Conservation (phyloP, 1,140 invertebrate genomes). For the Asbolus verrucosus region DNA sequence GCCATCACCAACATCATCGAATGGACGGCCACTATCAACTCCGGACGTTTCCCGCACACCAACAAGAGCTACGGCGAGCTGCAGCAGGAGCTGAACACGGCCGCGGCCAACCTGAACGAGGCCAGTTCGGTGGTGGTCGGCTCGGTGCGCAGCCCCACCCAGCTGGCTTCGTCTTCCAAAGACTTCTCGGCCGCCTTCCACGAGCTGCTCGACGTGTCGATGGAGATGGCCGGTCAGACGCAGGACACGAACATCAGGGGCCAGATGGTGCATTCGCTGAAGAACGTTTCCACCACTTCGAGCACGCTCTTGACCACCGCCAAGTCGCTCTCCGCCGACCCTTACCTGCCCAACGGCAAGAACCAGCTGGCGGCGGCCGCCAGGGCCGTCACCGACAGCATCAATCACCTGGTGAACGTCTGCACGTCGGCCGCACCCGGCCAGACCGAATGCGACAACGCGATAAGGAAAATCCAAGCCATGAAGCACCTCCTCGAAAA, state of each 20-base stretch:
- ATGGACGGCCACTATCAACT: constrained; percentile 78
- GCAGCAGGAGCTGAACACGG: constrained; percentile 85
- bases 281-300: constrained; percentile 88
- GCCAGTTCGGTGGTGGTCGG: constrained; percentile 84
- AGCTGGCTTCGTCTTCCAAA: constrained; percentile 79
- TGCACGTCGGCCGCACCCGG: constrained; percentile 87
- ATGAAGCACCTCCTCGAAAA: constrained; percentile 86
- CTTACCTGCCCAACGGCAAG: constrained; percentile 89
- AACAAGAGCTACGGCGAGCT: constrained; percentile 84
- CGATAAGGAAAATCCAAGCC: constrained; percentile 92
- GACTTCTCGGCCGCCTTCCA: constrained; percentile 85
- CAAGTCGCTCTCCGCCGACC: constrained; percentile 90
- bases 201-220: constrained; percentile 78
- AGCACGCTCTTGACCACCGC: constrained; percentile 88
- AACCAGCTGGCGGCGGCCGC: constrained; percentile 90
- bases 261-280: constrained; percentile 87
- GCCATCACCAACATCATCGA: constrained; percentile 86
- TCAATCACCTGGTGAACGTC: constrained; percentile 89
- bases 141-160: constrained; percentile 75
- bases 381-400: constrained; percentile 90
- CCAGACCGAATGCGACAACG: constrained; percentile 97
- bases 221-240: constrained; percentile 87
- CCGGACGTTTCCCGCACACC: constrained; percentile 78
- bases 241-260: constrained; percentile 77
- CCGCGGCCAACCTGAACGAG: constrained; percentile 85